Base-by-base conservation (phyloP, 2,888 invertebrate species). In the Pinctada fucata region DNA sequence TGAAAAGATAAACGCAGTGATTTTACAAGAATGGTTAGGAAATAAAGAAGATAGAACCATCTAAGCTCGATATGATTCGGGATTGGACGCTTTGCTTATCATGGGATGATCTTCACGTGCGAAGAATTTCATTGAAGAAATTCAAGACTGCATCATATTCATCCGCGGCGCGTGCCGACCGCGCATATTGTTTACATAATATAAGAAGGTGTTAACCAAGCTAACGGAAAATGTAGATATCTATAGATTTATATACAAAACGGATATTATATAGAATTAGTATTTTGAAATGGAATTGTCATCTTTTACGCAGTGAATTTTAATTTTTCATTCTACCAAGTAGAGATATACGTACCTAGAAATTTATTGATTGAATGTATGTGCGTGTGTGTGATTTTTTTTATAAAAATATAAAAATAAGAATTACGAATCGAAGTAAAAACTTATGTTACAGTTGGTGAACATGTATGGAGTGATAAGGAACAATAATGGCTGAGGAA, bases 401-500 rank as follows among this genome's bases (percentile, higher is more conserved):
- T 4, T 45, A 45, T 68, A 31, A 31, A 31, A 31, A 31, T 31
- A 31, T 31, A 31, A 31, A 31, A 31, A 31, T 31, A 31, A 31
- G 31, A 31, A 31, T 31, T 31, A 31, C 6, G 58, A 58, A 58
- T 58, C 13, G 6, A 13, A 58, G 13, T 58, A 13, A 58, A 10
- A 58, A 58, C 13, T 10, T 58, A 6, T 58, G 58, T 58, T 58
- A 10, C 58, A 58, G 58, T 58, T 58, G 6, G 58, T 58, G 58
- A 58, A 10, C 58, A 58, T 58, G 58, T 10, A 13, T 58, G 58
- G 13, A 58, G 6, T 58, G 6, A 13, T 10, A 58, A 58, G 58
- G 58, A 58, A 58, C 58, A 68, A 68, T 49, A 31, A 73, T 73
- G 73, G 73, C 73, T n/a, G 73, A 73, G 31, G 65, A 73, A 73